A percentile compares a stretch with the other conserved stretches of the same genome.
Conservation (phyloP, 2,797 vertebrate genomes). For the Tauraco hartlaubi region DNA sequence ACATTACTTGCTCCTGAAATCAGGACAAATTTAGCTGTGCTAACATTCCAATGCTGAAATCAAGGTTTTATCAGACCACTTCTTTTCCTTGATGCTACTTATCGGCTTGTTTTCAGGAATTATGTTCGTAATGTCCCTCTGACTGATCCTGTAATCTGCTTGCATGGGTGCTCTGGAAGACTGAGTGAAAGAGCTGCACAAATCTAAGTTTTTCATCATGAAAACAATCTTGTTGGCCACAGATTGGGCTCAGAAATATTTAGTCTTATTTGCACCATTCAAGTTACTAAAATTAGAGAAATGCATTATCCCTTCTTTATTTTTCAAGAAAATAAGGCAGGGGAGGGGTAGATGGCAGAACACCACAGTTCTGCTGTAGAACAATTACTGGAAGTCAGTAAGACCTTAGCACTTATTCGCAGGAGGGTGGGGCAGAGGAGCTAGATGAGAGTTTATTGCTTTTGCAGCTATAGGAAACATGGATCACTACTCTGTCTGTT, state of each 20-base stretch:
- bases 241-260: neutral
- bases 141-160: neutral
- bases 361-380: neutral
- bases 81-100: neutral
- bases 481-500: neutral
- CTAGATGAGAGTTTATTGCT: conserved; percentile 12
- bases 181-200: neutral
- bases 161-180: neutral
- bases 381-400: conserved; percentile 50
- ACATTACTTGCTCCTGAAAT: neutral
- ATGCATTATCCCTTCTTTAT: neutral
- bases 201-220: neutral
- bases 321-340: neutral
- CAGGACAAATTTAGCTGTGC: neutral
- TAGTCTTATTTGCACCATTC: neutral
- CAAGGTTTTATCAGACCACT: neutral
- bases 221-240: neutral
- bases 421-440: conserved; percentile 11
- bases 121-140: neutral
- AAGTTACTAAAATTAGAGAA: neutral
- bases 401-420: neutral
- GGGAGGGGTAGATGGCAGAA: conserved; percentile 28
- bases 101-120: neutral
- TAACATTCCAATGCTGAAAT: neutral
- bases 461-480: neutral